These are phyloP conservation scores for Heloderma charlesbogerti DNA, from an alignment of 2,113 vertebrate genomes.

Conservation along the genomic window DNA sequence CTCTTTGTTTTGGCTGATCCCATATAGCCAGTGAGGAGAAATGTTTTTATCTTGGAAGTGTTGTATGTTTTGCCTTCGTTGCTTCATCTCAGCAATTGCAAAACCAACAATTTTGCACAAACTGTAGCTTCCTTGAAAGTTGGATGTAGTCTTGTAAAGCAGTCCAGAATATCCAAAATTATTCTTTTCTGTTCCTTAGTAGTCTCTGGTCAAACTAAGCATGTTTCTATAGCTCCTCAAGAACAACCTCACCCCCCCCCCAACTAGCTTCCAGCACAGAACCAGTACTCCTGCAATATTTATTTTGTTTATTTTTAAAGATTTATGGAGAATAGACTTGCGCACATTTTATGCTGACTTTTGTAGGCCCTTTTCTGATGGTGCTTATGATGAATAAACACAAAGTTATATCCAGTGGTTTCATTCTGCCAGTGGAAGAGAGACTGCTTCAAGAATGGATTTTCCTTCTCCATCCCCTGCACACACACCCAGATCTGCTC, in stretches of 20 bases:
- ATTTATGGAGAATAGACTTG: background rate
- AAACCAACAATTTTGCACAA: background rate
- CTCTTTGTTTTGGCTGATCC: constrained; percentile 4
- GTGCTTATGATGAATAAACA: background rate
- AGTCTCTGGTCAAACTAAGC: background rate
- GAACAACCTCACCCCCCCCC: background rate
- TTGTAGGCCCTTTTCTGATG: background rate
- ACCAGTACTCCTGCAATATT: background rate
- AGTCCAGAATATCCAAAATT: background rate
- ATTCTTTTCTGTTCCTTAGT: background rate
- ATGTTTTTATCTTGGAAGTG: constrained; percentile 15
- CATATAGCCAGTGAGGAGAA: background rate
- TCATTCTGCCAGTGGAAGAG: no score
- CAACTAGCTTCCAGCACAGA: background rate
- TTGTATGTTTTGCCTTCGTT: background rate
- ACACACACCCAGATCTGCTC: no score
- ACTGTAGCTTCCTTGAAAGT: background rate
- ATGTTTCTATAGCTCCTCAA: background rate
- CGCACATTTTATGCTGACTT: background rate
- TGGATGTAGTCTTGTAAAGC: background rate
- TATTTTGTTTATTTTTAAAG: background rate
- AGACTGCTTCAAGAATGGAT: no score
- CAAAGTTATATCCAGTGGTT: background rate
- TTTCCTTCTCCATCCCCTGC: no score
- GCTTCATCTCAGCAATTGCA: background rate